Percentiles rank a stretch among this genome's conserved stretches.
Evolutionary conservation across 1,140 invertebrate species (phyloP).

Genomic region (Caenorhabditis briggsae): DNA sequence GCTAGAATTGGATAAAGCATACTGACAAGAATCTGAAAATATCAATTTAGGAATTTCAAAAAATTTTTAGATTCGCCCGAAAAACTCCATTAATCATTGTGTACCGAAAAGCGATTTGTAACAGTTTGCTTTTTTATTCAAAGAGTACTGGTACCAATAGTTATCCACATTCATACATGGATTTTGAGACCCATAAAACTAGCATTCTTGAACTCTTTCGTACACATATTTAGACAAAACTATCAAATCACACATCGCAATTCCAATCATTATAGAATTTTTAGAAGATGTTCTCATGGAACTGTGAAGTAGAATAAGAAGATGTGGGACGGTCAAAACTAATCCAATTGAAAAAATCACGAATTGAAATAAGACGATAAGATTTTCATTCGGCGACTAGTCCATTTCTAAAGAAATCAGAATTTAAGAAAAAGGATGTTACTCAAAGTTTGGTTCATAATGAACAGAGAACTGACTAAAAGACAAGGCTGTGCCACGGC

Average conservation of each 20-base stretch:
- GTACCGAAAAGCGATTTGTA: neutral
- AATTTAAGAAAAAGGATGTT: too few relatives aligned
- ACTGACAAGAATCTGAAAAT: neutral
- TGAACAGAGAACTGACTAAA: too few relatives aligned
- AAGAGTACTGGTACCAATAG: neutral
- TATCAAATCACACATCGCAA: neutral
- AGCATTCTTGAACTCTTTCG: neutral
- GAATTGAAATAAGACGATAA: neutral
- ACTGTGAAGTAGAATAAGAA: neutral
- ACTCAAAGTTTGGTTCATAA: too few relatives aligned
- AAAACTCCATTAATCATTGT: too few relatives aligned
- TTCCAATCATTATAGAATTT: neutral
- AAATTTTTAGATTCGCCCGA: too few relatives aligned
- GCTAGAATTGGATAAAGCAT: neutral
- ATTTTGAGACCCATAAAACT: neutral
- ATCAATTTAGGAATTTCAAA: neutral
- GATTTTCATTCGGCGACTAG: too few relatives aligned
- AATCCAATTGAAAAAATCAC: neutral
- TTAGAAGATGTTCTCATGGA: neutral
- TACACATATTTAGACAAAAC: neutral
- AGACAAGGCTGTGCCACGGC: too few relatives aligned
- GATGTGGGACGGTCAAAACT: neutral
- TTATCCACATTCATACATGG: neutral
- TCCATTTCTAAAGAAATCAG: too few relatives aligned
- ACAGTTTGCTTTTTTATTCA: neutral